Percentiles rank a stretch among this genome's conserved stretches.
phyloP scores from a whole-genome alignment of 2,888 invertebrate genomes.

The Syrphus vitripennis region DNA sequence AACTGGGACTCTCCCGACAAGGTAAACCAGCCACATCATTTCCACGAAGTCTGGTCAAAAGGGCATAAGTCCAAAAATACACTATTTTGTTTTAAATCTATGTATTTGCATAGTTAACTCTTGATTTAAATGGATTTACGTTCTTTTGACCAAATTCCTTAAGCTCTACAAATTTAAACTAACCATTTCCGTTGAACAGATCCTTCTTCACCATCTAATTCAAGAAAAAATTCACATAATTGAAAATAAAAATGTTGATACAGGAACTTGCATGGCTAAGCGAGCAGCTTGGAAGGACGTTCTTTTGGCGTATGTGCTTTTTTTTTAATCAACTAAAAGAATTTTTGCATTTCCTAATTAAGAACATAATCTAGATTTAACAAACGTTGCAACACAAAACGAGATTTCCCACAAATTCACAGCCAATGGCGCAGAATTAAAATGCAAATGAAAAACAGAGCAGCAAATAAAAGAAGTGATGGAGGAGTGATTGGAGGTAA shows the following conservation, averaged over 20 bases:
- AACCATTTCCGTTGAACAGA: not conserved
- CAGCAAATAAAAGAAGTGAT: not conserved
- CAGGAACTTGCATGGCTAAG: not conserved
- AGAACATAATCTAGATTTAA: not conserved
- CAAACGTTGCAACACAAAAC: not conserved
- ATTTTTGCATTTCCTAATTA: not conserved
- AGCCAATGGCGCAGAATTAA: not conserved
- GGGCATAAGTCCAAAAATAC: no score
- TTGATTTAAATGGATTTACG: no score
- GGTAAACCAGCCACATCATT: not conserved
- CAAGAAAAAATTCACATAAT: not conserved
- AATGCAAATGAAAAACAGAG: not conserved
- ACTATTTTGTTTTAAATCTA: no score
- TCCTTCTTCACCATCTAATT: not conserved
- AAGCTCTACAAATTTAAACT: not conserved
- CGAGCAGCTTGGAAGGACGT: not conserved
- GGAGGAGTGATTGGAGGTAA: no score
- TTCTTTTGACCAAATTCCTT: no score
- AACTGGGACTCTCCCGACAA: not conserved
- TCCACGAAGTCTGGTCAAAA: no score
- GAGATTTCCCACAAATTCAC: not conserved
- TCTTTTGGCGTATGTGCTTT: not conserved
- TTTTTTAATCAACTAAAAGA: not conserved
- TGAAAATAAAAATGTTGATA: not conserved
- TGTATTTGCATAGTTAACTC: no score